Evolutionary conservation across 1,140 invertebrate species (phyloP).

Genomic region (Bradynema listronoti): DNA sequence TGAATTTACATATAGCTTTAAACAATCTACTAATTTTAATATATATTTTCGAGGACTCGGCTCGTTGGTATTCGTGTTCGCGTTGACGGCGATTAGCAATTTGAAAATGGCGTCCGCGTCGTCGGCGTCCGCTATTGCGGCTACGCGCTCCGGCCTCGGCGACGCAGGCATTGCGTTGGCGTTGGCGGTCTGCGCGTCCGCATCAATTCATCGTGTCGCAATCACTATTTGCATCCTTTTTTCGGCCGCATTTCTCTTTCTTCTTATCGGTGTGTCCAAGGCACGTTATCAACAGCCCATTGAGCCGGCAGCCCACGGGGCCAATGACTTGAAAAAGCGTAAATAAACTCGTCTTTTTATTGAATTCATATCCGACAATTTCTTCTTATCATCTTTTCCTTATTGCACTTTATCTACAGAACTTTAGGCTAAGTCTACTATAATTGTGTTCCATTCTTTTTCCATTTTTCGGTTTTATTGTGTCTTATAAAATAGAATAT

Average conservation of each 20-base stretch:
- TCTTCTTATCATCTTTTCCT: no score
- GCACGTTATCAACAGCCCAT: constrained; percentile 24
- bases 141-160: constrained; percentile 71
- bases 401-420: no score
- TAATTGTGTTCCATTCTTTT: no score
- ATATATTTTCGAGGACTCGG: constrained; percentile 63
- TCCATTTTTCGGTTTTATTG: no score
- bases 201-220: constrained; percentile 76
- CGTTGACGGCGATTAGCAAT: constrained; percentile 76
- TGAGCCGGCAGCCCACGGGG: not conserved
- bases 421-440: no score
- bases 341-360: no score
- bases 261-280: constrained; percentile 41
- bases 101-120: constrained; percentile 73
- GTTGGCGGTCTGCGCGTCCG: constrained; percentile 70
- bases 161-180: constrained; percentile 62
- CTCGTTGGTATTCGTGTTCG: constrained; percentile 74
- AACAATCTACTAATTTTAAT: constrained; percentile 3
- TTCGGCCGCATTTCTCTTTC: constrained; percentile 36
- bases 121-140: no score
- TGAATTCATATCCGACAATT: no score
- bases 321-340: no score
- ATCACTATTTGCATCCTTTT: constrained; percentile 72
- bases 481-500: no score
- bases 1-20: no score